Base-by-base conservation (phyloP, 2,888 invertebrate species). In the Latrodectus hesperus region DNA sequence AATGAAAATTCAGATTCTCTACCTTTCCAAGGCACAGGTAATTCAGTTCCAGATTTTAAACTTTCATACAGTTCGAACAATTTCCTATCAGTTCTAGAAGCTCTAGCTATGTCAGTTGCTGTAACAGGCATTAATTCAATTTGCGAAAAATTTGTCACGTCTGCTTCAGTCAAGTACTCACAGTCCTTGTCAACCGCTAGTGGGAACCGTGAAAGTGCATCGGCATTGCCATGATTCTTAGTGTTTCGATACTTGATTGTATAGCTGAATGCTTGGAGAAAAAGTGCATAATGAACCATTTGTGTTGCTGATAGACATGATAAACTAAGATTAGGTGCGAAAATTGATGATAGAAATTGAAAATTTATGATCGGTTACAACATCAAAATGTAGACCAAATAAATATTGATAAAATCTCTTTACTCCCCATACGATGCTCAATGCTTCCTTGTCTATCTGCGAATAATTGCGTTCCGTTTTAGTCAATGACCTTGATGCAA, bases 361-460 rank as follows among this genome's bases (percentile, higher is more conserved):
- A n/a, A n/a, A n/a, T 87, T 92, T 90, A 89, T 91, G 91, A 89
- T 92, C 92, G 3, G 91, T 91, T 9, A 91, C 79, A 0, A 92
- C 88, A 51, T 87, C 91, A 87, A 92, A 38, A 38, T 38, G 78
- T 78, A 1, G 38, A 38, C 38, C 38, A 5, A 38, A 38, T 72
- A 80, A 72, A 72, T 80, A 80, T 71, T 90, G 88, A 83, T 91
- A 90, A 88, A 91, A 92, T 86, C 90, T 90, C 76, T 90, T 90
- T 51, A 91, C 90, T 60, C 91, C 91, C 90, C 90, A 91, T 49
- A 91, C 88, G 53, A 91, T 77, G 52, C 91, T 90, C 22, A 91
- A 89, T 1, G 92, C 92, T 90, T 92, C 92, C 89, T 91, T 91
- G 76, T 92, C 92, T 11, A 92, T 89, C 88, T 92, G 91, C 17